Evolutionary conservation across 2,113 vertebrate genomes (phyloP).

Genomic region (Lepisosteus oculatus): DNA sequence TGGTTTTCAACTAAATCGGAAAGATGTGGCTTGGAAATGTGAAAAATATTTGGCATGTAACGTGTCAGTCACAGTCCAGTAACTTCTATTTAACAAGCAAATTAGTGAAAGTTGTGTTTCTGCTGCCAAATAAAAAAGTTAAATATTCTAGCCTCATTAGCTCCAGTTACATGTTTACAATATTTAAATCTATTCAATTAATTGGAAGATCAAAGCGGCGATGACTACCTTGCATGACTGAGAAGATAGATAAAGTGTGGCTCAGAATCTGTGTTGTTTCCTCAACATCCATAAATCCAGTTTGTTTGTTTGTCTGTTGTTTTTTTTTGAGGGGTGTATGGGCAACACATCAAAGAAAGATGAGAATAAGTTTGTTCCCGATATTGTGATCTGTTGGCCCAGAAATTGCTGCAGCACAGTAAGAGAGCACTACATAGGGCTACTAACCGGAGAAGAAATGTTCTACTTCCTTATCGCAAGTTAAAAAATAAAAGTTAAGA

Average conservation of each 20-base stretch:
- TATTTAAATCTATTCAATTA: conserved; percentile 53
- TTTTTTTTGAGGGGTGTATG: not conserved
- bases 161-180: conserved; percentile 55
- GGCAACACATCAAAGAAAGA: not conserved
- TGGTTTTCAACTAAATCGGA: conserved; percentile 22
- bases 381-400: no score
- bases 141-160: conserved; percentile 57
- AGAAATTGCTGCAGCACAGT: no score
- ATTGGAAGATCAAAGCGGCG: conserved; percentile 52
- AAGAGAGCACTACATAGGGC: no score
- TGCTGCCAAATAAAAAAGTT: conserved; percentile 34
- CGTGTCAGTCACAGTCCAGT: conserved; percentile 47
- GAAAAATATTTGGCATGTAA: conserved; percentile 25
- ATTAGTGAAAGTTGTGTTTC: conserved; percentile 43
- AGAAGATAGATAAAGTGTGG: conserved; percentile 33
- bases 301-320: conserved; percentile 19
- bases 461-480: no score
- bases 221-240: conserved; percentile 37
- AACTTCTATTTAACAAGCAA: conserved; percentile 54
- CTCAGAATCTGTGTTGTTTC: conserved; percentile 24
- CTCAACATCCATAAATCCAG: conserved; percentile 20
- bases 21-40: conserved; percentile 23
- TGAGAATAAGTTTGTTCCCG: not conserved
- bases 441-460: no score
- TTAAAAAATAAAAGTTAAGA: no score